Conservation (phyloP, 2,888 invertebrate genomes). For the Melieria omissa region DNA sequence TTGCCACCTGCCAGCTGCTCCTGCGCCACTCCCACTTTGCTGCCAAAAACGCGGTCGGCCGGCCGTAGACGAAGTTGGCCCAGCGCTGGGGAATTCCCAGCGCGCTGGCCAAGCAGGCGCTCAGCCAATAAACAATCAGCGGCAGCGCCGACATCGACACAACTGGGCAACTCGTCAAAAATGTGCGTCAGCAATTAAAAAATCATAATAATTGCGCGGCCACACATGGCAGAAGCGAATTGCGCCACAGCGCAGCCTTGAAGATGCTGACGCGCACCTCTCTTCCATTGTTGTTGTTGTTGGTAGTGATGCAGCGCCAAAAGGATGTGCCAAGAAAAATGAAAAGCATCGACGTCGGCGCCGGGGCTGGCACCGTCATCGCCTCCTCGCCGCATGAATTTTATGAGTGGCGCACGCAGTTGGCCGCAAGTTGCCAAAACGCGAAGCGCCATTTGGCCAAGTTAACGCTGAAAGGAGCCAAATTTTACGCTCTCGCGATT, state of each 20-base stretch:
- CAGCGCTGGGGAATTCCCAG: slow-evolving; percentile 42
- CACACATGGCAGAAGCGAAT: slow-evolving; percentile 2
- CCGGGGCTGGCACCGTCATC: slow-evolving; percentile 16
- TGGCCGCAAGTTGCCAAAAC: slow-evolving; percentile 20
- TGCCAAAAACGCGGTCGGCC: not conserved
- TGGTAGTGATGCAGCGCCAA: slow-evolving; percentile 10
- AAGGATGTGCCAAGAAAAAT: slow-evolving; percentile 38
- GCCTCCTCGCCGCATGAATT: slow-evolving; percentile 31
- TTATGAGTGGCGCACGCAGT: slow-evolving; percentile 35
- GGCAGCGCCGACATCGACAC: not conserved
- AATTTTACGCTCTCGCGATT: slow-evolving; percentile 16
- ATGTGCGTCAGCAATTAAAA: slow-evolving; percentile 61
- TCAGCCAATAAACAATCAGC: not conserved
- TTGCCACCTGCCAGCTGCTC: slow-evolving; percentile 53
- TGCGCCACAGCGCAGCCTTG: slow-evolving; percentile 1
- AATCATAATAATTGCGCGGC: slow-evolving; percentile 16
- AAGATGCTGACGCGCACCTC: slow-evolving; percentile 7
- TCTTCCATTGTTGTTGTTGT: not conserved
- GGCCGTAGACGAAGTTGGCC: slow-evolving; percentile 26
- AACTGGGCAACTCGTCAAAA: slow-evolving; percentile 62
- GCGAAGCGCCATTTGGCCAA: slow-evolving; percentile 30
- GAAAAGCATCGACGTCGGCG: not conserved
- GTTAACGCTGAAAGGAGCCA: slow-evolving; percentile 31
- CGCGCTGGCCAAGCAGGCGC: slow-evolving; percentile 48
- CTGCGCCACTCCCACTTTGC: too few species aligned